phyloP scores from a whole-genome alignment of 2,888 invertebrate species.

The Calameuta idolon region DNA sequence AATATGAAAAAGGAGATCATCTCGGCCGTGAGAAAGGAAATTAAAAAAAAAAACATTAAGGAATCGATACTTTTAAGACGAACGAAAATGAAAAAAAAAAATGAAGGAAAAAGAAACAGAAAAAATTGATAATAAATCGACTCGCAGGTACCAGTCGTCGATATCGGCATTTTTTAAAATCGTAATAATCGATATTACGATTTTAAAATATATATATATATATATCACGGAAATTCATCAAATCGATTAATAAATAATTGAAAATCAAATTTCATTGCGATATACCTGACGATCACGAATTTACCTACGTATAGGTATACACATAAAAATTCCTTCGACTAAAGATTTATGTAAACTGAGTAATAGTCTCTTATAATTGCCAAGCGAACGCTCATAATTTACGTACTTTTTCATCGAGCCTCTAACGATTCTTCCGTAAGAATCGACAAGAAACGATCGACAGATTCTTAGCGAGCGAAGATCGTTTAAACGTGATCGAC shows the following conservation, averaged over 20 bases:
- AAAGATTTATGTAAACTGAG: not conserved
- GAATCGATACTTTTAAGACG: not conserved
- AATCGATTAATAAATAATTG: not conserved
- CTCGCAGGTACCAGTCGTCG: not conserved
- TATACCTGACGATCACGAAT: not conserved
- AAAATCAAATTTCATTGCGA: not conserved
- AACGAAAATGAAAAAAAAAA: not conserved
- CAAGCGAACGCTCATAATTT: not conserved
- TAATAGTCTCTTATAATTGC: not conserved
- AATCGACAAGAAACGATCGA: not conserved
- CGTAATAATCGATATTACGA: too few species aligned
- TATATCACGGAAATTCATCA: not conserved
- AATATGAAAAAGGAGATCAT: not conserved
- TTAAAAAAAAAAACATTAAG: not conserved
- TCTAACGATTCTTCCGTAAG: not conserved
- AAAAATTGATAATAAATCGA: not conserved
- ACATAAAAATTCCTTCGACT: not conserved
- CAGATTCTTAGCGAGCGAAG: not conserved
- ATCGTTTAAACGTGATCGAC: not conserved
- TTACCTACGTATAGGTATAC: not conserved
- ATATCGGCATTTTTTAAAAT: not conserved
- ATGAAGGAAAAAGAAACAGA: not conserved
- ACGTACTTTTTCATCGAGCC: not conserved
- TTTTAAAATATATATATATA: too few species aligned
- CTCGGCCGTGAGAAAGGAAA: slow-evolving; percentile 3